Conservation (phyloP, 2,797 vertebrate genomes). For the Sebastes oblongus region DNA sequence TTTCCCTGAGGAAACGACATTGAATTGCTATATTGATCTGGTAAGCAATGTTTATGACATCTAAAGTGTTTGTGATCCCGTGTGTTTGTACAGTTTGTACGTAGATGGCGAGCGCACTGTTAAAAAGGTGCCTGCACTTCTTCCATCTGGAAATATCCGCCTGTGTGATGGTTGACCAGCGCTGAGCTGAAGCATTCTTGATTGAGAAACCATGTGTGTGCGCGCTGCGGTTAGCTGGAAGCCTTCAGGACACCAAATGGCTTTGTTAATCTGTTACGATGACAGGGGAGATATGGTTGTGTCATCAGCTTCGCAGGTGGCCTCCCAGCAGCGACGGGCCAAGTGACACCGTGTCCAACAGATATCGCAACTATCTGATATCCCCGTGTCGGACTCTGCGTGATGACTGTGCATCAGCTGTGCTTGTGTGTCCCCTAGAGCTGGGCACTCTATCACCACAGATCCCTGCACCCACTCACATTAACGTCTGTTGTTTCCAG, state of each 20-base stretch:
- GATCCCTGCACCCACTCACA: neutral
- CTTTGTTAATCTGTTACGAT: slow-evolving; percentile 24
- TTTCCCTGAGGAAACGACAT: neutral
- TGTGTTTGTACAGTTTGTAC: neutral
- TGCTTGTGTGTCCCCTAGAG: neutral
- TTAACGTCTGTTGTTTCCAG: slow-evolving; percentile 17
- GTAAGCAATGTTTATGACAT: neutral
- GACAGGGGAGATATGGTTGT: slow-evolving; percentile 17
- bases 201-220: slow-evolving; percentile 40
- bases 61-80: neutral
- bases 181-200: neutral
- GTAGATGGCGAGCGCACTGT: neutral
- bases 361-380: neutral
- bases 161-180: slow-evolving; percentile 15
- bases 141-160: slow-evolving; percentile 39
- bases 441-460: slow-evolving; percentile 13
- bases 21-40: neutral
- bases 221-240: slow-evolving; percentile 15
- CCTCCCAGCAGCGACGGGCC: slow-evolving; percentile 8
- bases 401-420: slow-evolving; percentile 25
- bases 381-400: neutral
- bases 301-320: slow-evolving; percentile 42
- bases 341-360: neutral
- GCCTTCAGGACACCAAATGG: slow-evolving; percentile 19
- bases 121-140: slow-evolving; percentile 3